Conservation (phyloP, 2,888 invertebrate species). For the Polydrusus pterygomalis region DNA sequence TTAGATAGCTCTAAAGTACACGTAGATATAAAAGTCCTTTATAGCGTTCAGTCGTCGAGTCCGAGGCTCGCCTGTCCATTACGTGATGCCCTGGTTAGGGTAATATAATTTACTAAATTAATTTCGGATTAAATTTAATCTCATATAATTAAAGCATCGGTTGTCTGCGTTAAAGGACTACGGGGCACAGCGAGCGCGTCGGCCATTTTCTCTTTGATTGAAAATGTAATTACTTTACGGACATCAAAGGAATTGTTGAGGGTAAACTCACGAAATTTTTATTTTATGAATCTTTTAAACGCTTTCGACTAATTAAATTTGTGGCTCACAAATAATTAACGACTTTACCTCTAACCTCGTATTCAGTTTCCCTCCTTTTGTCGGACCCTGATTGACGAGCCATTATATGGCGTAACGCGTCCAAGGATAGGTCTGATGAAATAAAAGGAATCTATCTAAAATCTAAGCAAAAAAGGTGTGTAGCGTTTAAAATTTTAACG, state of each 20-base stretch:
- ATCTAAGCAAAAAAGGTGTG: too few relatives aligned
- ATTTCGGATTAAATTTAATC: conserved; percentile 57
- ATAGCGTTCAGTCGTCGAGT: conserved; percentile 7
- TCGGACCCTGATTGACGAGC: too few relatives aligned
- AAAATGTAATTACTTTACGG: conserved; percentile 57
- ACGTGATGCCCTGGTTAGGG: conserved; percentile 39
- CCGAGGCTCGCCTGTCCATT: conserved; percentile 22
- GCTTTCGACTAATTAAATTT: conserved; percentile 36
- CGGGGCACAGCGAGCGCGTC: conserved; percentile 41
- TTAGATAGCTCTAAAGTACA: neutral
- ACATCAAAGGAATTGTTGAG: conserved; percentile 55
- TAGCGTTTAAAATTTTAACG: too few relatives aligned
- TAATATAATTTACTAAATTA: conserved; percentile 57
- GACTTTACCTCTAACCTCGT: too few relatives aligned
- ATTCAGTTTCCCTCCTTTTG: too few relatives aligned
- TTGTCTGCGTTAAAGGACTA: conserved; percentile 54
- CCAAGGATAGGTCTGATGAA: too few relatives aligned
- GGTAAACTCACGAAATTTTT: conserved; percentile 44
- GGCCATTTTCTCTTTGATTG: conserved; percentile 57
- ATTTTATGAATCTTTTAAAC: conserved; percentile 45
- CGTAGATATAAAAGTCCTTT: neutral
- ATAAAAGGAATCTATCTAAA: too few relatives aligned
- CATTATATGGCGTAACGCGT: too few relatives aligned
- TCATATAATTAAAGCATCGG: conserved; percentile 56
- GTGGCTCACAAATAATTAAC: conserved; percentile 6